phyloP scores from a whole-genome alignment of 2,888 invertebrate species.

The Drosophila hamatofila region DNA sequence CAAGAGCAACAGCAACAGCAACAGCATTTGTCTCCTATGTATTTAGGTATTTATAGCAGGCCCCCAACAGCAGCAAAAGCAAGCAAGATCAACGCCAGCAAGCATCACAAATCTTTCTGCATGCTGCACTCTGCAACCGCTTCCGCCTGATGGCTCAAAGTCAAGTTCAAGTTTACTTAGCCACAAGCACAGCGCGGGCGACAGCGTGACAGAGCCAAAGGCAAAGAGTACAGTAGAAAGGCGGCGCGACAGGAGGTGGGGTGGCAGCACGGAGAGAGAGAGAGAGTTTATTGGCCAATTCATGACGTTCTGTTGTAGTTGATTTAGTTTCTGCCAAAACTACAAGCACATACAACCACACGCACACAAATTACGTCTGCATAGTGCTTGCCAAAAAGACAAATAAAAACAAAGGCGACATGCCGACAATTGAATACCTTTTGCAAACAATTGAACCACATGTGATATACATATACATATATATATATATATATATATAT shows the following conservation, averaged over 20 bases:
- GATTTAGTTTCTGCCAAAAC: constrained; percentile 49
- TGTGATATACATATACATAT: no score
- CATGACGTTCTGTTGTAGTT: constrained; percentile 32
- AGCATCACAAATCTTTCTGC: constrained; percentile 27
- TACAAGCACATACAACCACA: constrained; percentile 17
- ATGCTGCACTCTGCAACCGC: constrained; percentile 39
- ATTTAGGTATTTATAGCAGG: constrained; percentile 47
- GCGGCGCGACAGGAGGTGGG: no score
- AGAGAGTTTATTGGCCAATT: constrained; percentile 8
- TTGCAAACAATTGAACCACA: not conserved
- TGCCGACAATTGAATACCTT: constrained; percentile 4
- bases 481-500: no score
- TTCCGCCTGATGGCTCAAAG: constrained; percentile 43
- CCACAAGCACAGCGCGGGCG: constrained; percentile 11
- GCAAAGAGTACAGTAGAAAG: not conserved
- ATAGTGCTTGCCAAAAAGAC: constrained; percentile 11
- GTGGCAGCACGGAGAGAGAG: no score
- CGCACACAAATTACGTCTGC: constrained; percentile 9
- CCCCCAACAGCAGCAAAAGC: constrained; percentile 3
- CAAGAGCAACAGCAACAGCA: constrained; percentile 57
- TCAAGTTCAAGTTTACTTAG: constrained; percentile 64
- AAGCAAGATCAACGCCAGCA: constrained; percentile 10
- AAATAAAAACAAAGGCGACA: not conserved
- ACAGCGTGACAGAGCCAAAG: constrained; percentile 13
- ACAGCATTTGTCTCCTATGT: constrained; percentile 28